phyloP scores from a whole-genome alignment of 2,888 invertebrate species.

The Drosophila antonietae region DNA sequence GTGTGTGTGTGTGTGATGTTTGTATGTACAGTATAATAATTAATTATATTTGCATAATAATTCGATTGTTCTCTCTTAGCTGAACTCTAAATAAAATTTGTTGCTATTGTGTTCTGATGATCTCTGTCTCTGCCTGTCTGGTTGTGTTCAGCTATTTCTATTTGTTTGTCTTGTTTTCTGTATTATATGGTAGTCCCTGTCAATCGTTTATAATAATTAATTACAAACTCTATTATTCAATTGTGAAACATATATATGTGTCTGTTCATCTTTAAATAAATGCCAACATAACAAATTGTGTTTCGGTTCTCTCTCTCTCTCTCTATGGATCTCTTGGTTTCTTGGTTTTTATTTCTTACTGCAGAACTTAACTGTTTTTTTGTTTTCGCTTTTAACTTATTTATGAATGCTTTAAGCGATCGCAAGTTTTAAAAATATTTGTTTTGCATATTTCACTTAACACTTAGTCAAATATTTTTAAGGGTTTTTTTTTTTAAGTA shows the following conservation, averaged over 20 bases:
- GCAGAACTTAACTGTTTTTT: slow-evolving; percentile 44
- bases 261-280: slow-evolving; percentile 47
- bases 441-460: slow-evolving; percentile 58
- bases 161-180: slow-evolving; percentile 18
- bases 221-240: slow-evolving; percentile 57
- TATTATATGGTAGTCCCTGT: slow-evolving; percentile 80
- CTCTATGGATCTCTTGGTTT: slow-evolving; percentile 29
- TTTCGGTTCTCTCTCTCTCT: slow-evolving; percentile 34
- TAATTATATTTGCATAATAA: slow-evolving; percentile 44
- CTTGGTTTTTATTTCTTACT: background rate
- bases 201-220: slow-evolving; percentile 76
- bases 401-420: slow-evolving; percentile 48
- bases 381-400: slow-evolving; percentile 20
- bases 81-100: slow-evolving; percentile 67
- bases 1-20: background rate
- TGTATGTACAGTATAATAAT: slow-evolving; percentile 36
- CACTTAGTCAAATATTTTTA: slow-evolving; percentile 67
- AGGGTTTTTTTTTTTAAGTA: slow-evolving; percentile 32
- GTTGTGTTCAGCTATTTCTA: slow-evolving; percentile 61
- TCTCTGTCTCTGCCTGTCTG: slow-evolving; percentile 8
- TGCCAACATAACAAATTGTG: slow-evolving; percentile 69
- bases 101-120: slow-evolving; percentile 62
- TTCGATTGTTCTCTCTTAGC: slow-evolving; percentile 26
- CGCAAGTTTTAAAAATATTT: slow-evolving; percentile 71
- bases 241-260: slow-evolving; percentile 42